Conservation (phyloP, 2,888 invertebrate species). For the Smittia aterrima region DNA sequence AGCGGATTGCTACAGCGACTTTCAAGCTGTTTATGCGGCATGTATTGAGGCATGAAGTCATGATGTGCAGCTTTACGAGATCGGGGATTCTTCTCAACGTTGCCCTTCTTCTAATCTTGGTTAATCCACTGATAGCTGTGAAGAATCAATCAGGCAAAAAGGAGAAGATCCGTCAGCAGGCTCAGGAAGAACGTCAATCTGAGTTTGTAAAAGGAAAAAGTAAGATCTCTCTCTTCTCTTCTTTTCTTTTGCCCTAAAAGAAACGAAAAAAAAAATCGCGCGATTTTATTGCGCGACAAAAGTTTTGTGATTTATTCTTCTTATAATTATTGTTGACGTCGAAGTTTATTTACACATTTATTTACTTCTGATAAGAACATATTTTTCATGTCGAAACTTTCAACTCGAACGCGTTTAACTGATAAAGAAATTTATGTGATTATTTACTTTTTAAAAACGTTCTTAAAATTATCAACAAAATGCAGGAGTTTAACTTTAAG, state of each 20-base stretch:
- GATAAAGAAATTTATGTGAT: neutral
- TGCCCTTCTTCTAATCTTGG: constrained; percentile 17
- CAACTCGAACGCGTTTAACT: neutral
- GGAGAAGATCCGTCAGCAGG: constrained; percentile 51
- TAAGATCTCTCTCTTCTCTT: constrained; percentile 56
- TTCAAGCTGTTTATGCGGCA: constrained; percentile 28
- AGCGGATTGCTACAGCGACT: constrained; percentile 24
- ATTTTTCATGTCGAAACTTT: neutral
- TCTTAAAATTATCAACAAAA: neutral
- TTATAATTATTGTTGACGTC: neutral
- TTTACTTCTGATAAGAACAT: constrained; percentile 1
- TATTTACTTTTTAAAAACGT: constrained; percentile 3
- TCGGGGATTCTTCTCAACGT: constrained; percentile 31
- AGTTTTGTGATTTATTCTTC: too few species aligned
- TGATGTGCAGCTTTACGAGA: constrained; percentile 27
- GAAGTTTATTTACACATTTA: neutral
- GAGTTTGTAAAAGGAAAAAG: constrained; percentile 78
- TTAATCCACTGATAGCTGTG: constrained; percentile 27
- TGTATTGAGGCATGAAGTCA: constrained; percentile 38
- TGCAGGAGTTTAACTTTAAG: too few species aligned
- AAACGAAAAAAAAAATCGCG: too few species aligned
- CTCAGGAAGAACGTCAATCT: constrained; percentile 56
- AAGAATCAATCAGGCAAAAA: constrained; percentile 35
- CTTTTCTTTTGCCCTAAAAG: too few species aligned
- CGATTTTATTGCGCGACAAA: too few species aligned